phyloP scores from a whole-genome alignment of 2,113 vertebrate genomes.

The Tragelaphus scriptus region DNA sequence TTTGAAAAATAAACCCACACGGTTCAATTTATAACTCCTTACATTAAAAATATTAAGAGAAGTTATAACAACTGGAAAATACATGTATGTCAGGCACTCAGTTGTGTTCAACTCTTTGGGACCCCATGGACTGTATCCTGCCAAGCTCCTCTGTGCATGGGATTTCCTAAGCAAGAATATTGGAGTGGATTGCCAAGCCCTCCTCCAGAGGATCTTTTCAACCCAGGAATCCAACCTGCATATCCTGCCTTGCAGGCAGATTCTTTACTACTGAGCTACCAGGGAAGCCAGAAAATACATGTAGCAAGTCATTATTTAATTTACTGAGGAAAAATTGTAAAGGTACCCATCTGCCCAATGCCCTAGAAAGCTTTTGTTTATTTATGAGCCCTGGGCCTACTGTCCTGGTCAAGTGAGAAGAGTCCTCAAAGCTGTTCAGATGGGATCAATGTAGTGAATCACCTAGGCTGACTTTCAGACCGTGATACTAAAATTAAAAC shows the following conservation, averaged over 20 bases:
- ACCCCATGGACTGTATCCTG: background rate
- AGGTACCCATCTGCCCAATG: slow-evolving; percentile 30
- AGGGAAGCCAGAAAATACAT: slow-evolving; percentile 38
- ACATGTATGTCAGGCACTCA: background rate
- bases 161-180: background rate
- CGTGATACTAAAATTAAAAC: slow-evolving; percentile 64
- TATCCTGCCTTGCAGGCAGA: background rate
- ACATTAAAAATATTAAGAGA: slow-evolving; percentile 58
- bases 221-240: background rate
- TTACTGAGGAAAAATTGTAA: slow-evolving; percentile 58
- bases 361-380: slow-evolving; percentile 54
- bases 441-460: slow-evolving; percentile 24
- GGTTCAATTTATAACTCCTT: slow-evolving; percentile 39
- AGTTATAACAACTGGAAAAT: slow-evolving; percentile 68
- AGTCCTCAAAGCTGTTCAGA: background rate
- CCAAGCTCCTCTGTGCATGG: background rate
- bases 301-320: slow-evolving; percentile 64
- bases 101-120: background rate
- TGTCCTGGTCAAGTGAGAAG: background rate
- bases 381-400: background rate
- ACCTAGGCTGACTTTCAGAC: background rate
- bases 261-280: background rate
- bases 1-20: slow-evolving; percentile 25
- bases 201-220: background rate
- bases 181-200: background rate